A percentile compares a stretch with the other conserved stretches of the same genome.
Evolutionary conservation across 2,797 vertebrate species (phyloP).

Genomic region (Toxotes lorentzi): DNA sequence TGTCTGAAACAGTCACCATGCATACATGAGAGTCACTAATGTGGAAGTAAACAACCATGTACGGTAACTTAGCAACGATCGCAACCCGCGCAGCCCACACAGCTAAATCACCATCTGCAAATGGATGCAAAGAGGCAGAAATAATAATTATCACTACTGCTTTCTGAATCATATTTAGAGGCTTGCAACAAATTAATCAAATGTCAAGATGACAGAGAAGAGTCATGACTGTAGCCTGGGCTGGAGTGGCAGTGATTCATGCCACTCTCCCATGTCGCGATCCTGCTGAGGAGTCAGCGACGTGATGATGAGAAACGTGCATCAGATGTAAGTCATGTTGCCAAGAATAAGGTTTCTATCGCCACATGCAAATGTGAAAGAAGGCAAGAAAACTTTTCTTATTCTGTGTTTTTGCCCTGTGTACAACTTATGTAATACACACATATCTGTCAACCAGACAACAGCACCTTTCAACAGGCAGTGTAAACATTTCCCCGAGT

Average conservation of each 20-base stretch:
- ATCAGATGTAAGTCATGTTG: conserved; percentile 21
- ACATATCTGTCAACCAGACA: not conserved
- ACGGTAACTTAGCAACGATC: conserved; percentile 63
- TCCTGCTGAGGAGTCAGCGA: conserved; percentile 26
- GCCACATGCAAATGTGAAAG: not conserved
- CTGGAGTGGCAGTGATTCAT: conserved; percentile 42
- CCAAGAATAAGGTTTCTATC: not conserved
- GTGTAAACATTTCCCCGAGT: not conserved
- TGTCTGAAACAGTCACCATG: conserved; percentile 7
- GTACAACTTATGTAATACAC: not conserved
- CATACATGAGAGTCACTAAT: conserved; percentile 23
- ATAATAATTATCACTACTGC: conserved; percentile 20
- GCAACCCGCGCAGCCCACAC: conserved; percentile 46
- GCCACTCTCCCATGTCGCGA: conserved; percentile 6
- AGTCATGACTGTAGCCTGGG: conserved; percentile 16
- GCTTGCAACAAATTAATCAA: conserved; percentile 27
- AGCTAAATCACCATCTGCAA: conserved; percentile 26
- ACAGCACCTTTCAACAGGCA: not conserved
- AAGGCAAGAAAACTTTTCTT: not conserved
- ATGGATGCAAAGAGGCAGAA: conserved; percentile 13
- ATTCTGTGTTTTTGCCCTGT: not conserved
- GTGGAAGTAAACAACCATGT: conserved; percentile 50
- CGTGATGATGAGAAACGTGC: conserved; percentile 33
- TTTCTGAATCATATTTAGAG: conserved; percentile 20
- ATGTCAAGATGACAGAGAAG: conserved; percentile 15